phyloP scores from a whole-genome alignment of 2,888 invertebrate genomes.

The Andrena flavipes region DNA sequence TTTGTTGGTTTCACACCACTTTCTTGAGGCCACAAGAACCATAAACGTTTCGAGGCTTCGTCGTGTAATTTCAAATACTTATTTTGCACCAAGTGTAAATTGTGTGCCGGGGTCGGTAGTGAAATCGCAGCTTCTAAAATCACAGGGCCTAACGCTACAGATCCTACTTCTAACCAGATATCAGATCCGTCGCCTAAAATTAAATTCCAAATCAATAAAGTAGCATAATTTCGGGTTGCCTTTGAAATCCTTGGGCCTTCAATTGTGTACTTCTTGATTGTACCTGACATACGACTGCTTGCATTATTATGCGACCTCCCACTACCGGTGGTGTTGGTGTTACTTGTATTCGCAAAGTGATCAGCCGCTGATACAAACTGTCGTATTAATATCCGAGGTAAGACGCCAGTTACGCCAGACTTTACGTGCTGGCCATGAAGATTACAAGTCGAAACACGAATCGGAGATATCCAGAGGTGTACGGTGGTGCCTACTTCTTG shows the following conservation, averaged over 20 bases:
- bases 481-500: constrained; percentile 95
- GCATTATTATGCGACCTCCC: constrained; percentile 87
- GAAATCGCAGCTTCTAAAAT: constrained; percentile 95
- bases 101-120: constrained; percentile 91
- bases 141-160: constrained; percentile 95
- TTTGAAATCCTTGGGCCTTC: background rate
- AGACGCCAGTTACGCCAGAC: constrained; percentile 94
- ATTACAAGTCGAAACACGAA: constrained; percentile 96
- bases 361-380: constrained; percentile 88
- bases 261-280: constrained; percentile 1
- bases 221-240: background rate
- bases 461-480: constrained; percentile 95
- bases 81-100: constrained; percentile 92
- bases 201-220: background rate
- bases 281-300: constrained; percentile 84
- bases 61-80: constrained; percentile 94
- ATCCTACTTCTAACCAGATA: constrained; percentile 97
- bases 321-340: constrained; percentile 89
- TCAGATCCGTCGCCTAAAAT: constrained; percentile 86
- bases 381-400: constrained; percentile 90
- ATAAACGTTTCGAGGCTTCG: constrained; percentile 93
- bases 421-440: constrained; percentile 97
- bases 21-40: constrained; percentile 96
- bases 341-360: constrained; percentile 86
- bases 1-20: constrained; percentile 88